Percentiles rank a stretch among this genome's conserved stretches.
Evolutionary conservation across 2,797 vertebrate species (phyloP).

Genomic region (Manis crassicaudata): DNA sequence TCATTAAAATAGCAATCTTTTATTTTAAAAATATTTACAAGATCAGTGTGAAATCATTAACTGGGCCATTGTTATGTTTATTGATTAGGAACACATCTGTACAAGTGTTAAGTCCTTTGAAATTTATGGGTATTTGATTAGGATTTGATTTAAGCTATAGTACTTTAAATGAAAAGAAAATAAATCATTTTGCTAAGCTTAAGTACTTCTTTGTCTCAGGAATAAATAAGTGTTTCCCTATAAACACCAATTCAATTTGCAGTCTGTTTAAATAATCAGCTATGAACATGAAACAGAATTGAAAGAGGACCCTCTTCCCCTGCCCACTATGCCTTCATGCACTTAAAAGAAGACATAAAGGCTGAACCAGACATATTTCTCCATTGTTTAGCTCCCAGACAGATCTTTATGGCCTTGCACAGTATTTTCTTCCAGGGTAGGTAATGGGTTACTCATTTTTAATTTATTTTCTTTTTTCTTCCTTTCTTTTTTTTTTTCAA

Average conservation of each 20-base stretch:
- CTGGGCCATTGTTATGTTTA: background rate
- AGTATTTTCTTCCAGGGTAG: background rate
- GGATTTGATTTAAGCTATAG: background rate
- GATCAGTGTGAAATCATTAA: background rate
- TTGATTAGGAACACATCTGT: background rate
- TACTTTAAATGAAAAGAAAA: constrained; percentile 50
- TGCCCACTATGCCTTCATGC: background rate
- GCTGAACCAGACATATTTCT: background rate
- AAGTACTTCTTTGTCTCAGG: constrained; percentile 20
- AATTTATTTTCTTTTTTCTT: background rate
- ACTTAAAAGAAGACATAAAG: background rate
- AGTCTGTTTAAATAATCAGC: constrained; percentile 38
- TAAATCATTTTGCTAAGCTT: constrained; percentile 26
- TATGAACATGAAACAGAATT: background rate
- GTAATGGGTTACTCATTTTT: background rate
- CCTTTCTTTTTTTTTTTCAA: background rate
- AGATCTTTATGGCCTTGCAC: background rate
- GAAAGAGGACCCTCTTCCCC: background rate
- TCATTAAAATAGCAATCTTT: background rate
- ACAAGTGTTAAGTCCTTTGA: background rate
- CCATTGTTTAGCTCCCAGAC: background rate
- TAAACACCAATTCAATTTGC: background rate
- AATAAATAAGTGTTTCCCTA: constrained; percentile 37
- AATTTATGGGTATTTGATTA: constrained; percentile 16
- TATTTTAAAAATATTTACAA: background rate